Evolutionary conservation across 2,888 invertebrate genomes (phyloP).

Genomic region (Antheraea yamamai): DNA sequence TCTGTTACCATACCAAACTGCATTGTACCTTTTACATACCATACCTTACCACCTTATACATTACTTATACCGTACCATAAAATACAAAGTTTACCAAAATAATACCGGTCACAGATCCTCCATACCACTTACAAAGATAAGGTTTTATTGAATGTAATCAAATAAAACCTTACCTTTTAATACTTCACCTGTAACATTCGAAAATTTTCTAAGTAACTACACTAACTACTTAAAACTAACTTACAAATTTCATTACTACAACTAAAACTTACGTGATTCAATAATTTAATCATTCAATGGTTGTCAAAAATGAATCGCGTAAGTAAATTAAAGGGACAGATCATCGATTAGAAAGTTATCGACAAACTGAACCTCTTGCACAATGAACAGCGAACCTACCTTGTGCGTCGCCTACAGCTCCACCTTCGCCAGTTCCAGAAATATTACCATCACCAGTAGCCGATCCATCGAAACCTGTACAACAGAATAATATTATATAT

Average conservation of each 20-base stretch:
- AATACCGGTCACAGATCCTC: background rate
- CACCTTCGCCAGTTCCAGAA: constrained; percentile 77
- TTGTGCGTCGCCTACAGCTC: constrained; percentile 81
- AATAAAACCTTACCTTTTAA: constrained; percentile 26
- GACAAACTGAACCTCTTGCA: constrained; percentile 22
- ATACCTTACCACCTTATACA: too few species aligned
- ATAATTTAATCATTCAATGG: constrained; percentile 25
- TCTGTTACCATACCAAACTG: too few species aligned
- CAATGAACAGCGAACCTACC: constrained; percentile 70
- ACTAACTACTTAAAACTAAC: constrained; percentile 41
- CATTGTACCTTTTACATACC: too few species aligned
- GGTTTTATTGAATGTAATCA: constrained; percentile 32
- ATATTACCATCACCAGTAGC: constrained; percentile 78
- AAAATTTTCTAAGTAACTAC: constrained; percentile 20
- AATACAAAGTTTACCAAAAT: background rate
- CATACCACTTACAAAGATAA: constrained; percentile 10
- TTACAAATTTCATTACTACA: constrained; percentile 73
- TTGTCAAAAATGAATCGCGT: constrained; percentile 11
- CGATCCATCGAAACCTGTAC: constrained; percentile 76
- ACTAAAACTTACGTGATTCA: constrained; percentile 28
- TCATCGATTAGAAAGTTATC: constrained; percentile 13
- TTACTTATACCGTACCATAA: background rate
- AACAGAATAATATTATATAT: constrained; percentile 4
- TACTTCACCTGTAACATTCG: constrained; percentile 29
- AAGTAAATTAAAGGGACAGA: constrained; percentile 12